Evolutionary conservation across 2,888 invertebrate genomes (phyloP), one percentile per base, ranked within the genome.

Genomic region (Eilema caniola): DNA sequence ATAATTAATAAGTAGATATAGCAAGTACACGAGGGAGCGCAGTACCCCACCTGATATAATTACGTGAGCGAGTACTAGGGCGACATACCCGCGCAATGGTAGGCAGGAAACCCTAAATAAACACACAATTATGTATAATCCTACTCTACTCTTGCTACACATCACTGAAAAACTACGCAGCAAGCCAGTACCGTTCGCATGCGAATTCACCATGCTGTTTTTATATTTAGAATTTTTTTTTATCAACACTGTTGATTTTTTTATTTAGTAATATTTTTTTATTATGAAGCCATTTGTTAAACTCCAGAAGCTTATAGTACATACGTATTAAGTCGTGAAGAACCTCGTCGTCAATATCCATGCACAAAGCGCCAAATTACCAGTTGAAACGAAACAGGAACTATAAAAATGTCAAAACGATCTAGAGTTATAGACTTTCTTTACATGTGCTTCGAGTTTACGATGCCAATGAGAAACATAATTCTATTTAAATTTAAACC

Each of bases 41-140:
- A 73, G 77, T 78, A 77, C 84, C 75, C 85, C 80, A 75, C 74
- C 77, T 81, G 79, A 84, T 86, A 84, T 91, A 92, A 92, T 91
- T 91, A 89, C 86, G 85, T 73, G 82, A 82, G 80, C 76, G 81
- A 81, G 87, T 86, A 91, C 88, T 84, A 89, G 89, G 91, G 85
- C 81, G 76, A 83, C 89, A 89, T 84, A 81, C 73, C 74, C 77
- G 79, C 76, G 80, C 75, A 77, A 83, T 77, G 85, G 85, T 79
- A 85, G 85, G 83, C 80, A 88, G 89, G 90, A 89, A 89, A 86
- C 88, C 89, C 90, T 92, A 91, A 90, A 91, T 89, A 92, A 92
- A 92, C 90, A 89, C 85, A 87, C 87, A 87, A 89, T 88, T 88
- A 89, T 86, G 87, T 88, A 86, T 88, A 87, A 88, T 83, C 83